Conservation (phyloP, 2,888 invertebrate genomes). For the Glyphotaelius pellucidus region DNA sequence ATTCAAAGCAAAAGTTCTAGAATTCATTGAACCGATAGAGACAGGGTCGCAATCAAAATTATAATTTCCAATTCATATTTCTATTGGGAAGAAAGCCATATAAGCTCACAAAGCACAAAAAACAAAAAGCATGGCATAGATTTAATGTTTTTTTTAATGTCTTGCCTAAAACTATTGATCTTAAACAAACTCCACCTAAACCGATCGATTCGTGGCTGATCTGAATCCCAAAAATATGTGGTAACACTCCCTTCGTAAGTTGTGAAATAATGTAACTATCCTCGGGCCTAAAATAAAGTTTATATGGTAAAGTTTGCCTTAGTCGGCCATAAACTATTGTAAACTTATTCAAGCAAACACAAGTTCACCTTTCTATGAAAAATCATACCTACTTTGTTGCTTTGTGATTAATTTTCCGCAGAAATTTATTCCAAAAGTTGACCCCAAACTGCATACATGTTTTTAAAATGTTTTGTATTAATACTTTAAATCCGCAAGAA, state of each 20-base stretch:
- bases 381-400: not conserved
- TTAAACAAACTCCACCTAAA: not conserved
- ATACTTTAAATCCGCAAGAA: too few species aligned
- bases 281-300: not conserved
- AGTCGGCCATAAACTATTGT: not conserved
- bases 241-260: not conserved
- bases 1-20: too few species aligned
- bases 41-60: too few species aligned
- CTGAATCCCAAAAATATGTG: not conserved
- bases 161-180: not conserved
- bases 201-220: not conserved
- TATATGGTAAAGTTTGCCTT: not conserved
- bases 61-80: too few species aligned
- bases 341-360: not conserved
- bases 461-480: not conserved
- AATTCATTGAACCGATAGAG: too few species aligned
- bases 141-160: not conserved
- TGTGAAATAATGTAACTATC: not conserved
- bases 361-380: not conserved
- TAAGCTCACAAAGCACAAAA: not conserved
- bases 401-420: not conserved
- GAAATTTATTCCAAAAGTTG: not conserved
- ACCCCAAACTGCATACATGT: not conserved
- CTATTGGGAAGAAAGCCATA: not conserved
- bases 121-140: not conserved